These are phyloP conservation scores for Distichodus sexfasciatus DNA, from an alignment of 2,797 vertebrate species.

Conservation along the genomic window DNA sequence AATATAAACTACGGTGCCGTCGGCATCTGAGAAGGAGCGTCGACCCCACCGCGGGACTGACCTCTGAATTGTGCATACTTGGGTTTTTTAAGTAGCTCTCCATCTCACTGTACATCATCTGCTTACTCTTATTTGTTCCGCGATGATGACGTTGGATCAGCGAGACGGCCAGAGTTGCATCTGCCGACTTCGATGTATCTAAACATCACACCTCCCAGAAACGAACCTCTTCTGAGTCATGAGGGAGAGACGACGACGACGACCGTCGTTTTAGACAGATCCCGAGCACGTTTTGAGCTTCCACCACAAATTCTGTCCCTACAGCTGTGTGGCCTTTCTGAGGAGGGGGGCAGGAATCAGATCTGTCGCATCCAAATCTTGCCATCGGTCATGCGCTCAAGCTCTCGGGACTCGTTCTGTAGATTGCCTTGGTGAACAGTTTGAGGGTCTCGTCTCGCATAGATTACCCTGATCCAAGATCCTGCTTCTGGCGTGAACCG, in stretches of 20 bases:
- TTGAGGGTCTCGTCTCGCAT: too few relatives aligned
- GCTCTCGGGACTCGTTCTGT: slow-evolving; percentile 20
- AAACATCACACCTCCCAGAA: neutral
- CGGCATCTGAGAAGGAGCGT: neutral
- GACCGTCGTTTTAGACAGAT: neutral
- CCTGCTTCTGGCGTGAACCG: too few relatives aligned
- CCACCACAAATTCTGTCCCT: slow-evolving; percentile 37
- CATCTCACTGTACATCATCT: neutral
- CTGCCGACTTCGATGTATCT: neutral
- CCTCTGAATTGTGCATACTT: slow-evolving; percentile 24
- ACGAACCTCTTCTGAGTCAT: neutral
- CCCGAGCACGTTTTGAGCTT: neutral
- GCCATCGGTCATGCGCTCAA: too few relatives aligned
- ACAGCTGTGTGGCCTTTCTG: slow-evolving; percentile 58
- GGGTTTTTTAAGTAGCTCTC: neutral
- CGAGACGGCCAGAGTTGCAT: neutral
- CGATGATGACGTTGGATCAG: neutral
- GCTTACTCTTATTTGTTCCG: neutral
- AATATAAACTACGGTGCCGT: slow-evolving; percentile 41
- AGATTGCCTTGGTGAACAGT: slow-evolving; percentile 21
- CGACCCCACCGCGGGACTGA: neutral
- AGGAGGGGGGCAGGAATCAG: slow-evolving; percentile 28
- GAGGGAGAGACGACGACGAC: neutral
- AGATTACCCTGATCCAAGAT: too few relatives aligned
- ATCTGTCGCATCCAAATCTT: slow-evolving; percentile 15